Percentiles rank a stretch among this genome's conserved stretches.
phyloP scores from a whole-genome alignment of 1,140 invertebrate genomes.

The Eupeodes corollae region DNA sequence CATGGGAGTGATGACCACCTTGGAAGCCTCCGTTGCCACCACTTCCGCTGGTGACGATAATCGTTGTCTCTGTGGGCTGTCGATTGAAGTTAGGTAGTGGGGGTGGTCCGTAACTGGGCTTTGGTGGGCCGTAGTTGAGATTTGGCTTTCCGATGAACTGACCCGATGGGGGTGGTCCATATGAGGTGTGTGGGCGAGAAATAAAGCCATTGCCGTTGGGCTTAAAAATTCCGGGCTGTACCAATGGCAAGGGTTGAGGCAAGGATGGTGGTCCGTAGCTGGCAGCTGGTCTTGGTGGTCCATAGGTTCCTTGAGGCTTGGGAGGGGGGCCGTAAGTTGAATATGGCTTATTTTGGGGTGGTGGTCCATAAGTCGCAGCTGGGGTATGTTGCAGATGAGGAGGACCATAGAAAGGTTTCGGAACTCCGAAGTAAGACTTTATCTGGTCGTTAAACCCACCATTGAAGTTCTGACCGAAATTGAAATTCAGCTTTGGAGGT shows the following conservation, averaged over 20 bases:
- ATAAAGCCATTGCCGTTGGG: slow-evolving; percentile 5
- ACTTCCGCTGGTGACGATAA: slow-evolving; percentile 12
- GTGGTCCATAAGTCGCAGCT: slow-evolving; percentile 24
- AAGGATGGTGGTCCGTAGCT: slow-evolving; percentile 39
- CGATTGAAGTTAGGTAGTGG: slow-evolving; percentile 15
- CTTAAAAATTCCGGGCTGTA: slow-evolving; percentile 24
- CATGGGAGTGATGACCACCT: slow-evolving; percentile 9
- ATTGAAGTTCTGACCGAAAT: slow-evolving; percentile 18
- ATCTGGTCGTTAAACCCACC: slow-evolving; percentile 25
- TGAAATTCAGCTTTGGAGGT: slow-evolving; percentile 25
- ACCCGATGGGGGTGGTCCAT: slow-evolving; percentile 35
- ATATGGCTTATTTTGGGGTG: slow-evolving; percentile 20
- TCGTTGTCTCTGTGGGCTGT: slow-evolving; percentile 14
- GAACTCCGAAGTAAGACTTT: slow-evolving; percentile 31
- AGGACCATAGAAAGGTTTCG: slow-evolving; percentile 38
- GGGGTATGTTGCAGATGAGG: slow-evolving; percentile 35
- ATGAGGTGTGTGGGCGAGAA: slow-evolving; percentile 26
- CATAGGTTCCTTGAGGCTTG: slow-evolving; percentile 37
- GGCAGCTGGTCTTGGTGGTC: slow-evolving; percentile 40
- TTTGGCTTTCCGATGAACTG: slow-evolving; percentile 23
- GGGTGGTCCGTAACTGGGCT: slow-evolving; percentile 24
- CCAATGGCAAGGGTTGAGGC: slow-evolving; percentile 32
- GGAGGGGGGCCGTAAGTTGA: slow-evolving; percentile 36
- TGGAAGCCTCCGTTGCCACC: not conserved
- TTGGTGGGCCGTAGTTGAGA: slow-evolving; percentile 29